Percentiles rank a stretch among this genome's conserved stretches.
Conservation (phyloP, 1,140 invertebrate genomes). For the Hesperophylax magnus region DNA sequence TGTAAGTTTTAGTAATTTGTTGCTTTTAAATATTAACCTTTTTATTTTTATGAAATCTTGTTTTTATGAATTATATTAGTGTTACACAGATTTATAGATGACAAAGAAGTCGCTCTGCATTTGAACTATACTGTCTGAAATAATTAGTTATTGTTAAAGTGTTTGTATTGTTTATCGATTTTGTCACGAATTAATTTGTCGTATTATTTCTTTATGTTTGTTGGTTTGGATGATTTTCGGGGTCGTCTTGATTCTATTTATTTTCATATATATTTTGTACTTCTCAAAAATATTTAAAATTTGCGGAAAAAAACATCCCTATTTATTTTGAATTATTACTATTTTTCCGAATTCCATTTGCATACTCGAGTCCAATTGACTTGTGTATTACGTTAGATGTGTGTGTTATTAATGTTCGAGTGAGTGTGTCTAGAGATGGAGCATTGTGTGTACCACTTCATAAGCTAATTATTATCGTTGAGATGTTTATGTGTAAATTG, state of each 20-base stretch:
- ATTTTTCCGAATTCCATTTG: conserved; percentile 28
- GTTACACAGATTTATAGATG: conserved; percentile 12
- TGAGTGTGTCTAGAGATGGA: conserved; percentile 31
- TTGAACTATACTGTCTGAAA: conserved; percentile 4
- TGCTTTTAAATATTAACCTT: conserved; percentile 5
- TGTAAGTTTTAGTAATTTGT: conserved; percentile 2
- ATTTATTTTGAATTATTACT: conserved; percentile 14
- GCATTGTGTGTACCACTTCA: conserved; percentile 11
- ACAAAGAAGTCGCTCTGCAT: neutral
- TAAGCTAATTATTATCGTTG: conserved; percentile 33
- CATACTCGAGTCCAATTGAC: conserved; percentile 15
- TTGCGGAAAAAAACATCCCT: neutral
- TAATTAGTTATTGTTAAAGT: neutral
- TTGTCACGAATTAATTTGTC: too few relatives aligned
- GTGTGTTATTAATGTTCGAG: conserved; percentile 23
- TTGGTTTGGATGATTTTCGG: too few relatives aligned
- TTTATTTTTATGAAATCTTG: neutral
- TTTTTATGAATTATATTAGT: conserved; percentile 32
- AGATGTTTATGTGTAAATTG: conserved; percentile 44
- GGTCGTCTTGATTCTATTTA: neutral
- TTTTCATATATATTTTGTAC: neutral
- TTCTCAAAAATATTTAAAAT: neutral
- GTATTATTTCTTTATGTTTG: too few relatives aligned
- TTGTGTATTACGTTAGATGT: conserved; percentile 14
- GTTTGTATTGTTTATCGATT: too few relatives aligned